Base-by-base conservation (phyloP, 1,140 invertebrate genomes). In the Megalopta genalis region DNA sequence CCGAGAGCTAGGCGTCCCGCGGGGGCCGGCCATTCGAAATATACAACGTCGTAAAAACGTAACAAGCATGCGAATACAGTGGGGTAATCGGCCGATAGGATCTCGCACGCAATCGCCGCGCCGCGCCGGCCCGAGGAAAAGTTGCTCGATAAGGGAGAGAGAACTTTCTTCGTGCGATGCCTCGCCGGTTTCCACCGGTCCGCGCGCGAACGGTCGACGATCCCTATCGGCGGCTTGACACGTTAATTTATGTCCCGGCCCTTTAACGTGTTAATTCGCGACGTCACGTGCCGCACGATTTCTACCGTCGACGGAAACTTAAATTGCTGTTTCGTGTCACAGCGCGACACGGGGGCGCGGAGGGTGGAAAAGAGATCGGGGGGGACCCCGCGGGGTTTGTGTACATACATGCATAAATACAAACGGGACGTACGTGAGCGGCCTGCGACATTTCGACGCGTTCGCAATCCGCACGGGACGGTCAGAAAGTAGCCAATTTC, bases 321-420 rank as follows among this genome's bases (percentile, higher is more conserved):
- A 91, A 91, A 90, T 91, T 90, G 88, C 89, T 85, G 88, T 89
- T 90, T 87, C 88, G 89, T 90, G 89, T 89, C 89, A 71, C 83
- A 9, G 66, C 77, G 49, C 59, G 68, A 52, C 39, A 46, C 4
- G 5, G 16, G 12, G 77, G 27, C 0, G 5, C 12, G 8, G 16
- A 7, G 8, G 14, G 14, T 46, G 73, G 23, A 12, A 63, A 49
- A 37, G 37, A 42, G 37, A 18, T 3, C 23, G 42, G 25, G 14
- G 42, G 32, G 32, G 32, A 4, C n/a, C 57, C n/a, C 27, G 16
- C 27, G 46, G 23, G 59, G 42, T 23, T n/a, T 80, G 62, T 68
- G 79, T 54, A 75, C 67, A 71, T 71, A 77, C 75, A 60, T 71
- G 74, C 66, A 75, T 81, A 69, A 81, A 80, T 76, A 80, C 42